phyloP scores from a whole-genome alignment of 2,888 invertebrate species.

The Drosophila monieri region DNA sequence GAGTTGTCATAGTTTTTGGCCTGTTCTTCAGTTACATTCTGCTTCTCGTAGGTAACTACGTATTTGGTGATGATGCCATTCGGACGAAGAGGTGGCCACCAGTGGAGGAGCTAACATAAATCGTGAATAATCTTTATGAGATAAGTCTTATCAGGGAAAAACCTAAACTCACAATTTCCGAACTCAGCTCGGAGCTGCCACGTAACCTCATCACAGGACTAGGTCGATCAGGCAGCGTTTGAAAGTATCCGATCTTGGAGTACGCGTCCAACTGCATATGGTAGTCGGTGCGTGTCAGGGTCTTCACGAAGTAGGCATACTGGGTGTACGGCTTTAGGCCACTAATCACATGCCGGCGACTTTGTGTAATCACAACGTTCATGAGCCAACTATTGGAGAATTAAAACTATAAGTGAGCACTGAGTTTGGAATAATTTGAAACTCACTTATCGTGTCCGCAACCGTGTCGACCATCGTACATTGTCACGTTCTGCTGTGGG shows the following conservation, averaged over 20 bases:
- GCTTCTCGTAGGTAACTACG: slow-evolving; percentile 57
- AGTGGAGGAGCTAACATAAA: slow-evolving; percentile 67
- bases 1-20: slow-evolving; percentile 47
- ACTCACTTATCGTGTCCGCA: slow-evolving; percentile 91
- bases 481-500: slow-evolving; percentile 89
- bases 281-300: slow-evolving; percentile 92
- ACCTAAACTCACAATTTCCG: slow-evolving; percentile 70
- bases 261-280: slow-evolving; percentile 89
- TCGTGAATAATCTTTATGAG: not conserved
- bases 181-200: slow-evolving; percentile 69
- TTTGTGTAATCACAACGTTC: slow-evolving; percentile 81
- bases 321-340: slow-evolving; percentile 93
- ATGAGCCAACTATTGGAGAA: slow-evolving; percentile 87
- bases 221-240: slow-evolving; percentile 85
- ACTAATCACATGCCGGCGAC: slow-evolving; percentile 86
- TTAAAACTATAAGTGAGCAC: not conserved
- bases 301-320: slow-evolving; percentile 97
- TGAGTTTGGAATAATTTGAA: not conserved
- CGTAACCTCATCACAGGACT: slow-evolving; percentile 76
- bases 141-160: too few relatives aligned
- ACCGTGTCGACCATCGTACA: slow-evolving; percentile 95
- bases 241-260: slow-evolving; percentile 93
- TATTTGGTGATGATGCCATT: slow-evolving; percentile 80
- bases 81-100: slow-evolving; percentile 81
- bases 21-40: slow-evolving; percentile 39